A percentile compares a stretch with the other conserved stretches of the same genome.
These are phyloP conservation scores for Portevinia maculata DNA, from an alignment of 2,888 invertebrate genomes.

Conservation along the genomic window DNA sequence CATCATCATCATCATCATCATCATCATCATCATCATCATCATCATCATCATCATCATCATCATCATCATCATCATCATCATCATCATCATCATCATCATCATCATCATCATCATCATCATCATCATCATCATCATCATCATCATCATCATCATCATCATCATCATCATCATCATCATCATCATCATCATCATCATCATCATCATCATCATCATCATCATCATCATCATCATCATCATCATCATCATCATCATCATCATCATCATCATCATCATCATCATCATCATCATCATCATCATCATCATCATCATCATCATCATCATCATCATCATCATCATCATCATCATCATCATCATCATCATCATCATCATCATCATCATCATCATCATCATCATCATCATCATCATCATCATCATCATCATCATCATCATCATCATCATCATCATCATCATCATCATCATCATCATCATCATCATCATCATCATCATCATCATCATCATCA, in stretches of 20 bases:
- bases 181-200: conserved; percentile 5
- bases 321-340: conserved; percentile 15
- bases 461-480: conserved; percentile 16
- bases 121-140: conserved; percentile 22
- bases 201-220: conserved; percentile 2
- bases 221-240: conserved; percentile 16
- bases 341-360: background rate
- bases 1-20: background rate
- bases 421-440: conserved; percentile 5
- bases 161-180: conserved; percentile 18
- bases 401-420: conserved; percentile 18
- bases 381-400: background rate
- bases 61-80: conserved; percentile 6
- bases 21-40: conserved; percentile 18
- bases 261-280: conserved; percentile 18
- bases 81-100: conserved; percentile 15
- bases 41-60: conserved; percentile 1
- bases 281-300: conserved; percentile 1
- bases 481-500: background rate
- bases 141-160: background rate
- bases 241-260: background rate
- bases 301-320: conserved; percentile 6
- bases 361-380: conserved; percentile 22
- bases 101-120: background rate
- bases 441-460: conserved; percentile 2